Percentiles rank a stretch among this genome's conserved stretches.
phyloP scores from a whole-genome alignment of 2,797 vertebrate genomes.

The Linurgus olivaceus region DNA sequence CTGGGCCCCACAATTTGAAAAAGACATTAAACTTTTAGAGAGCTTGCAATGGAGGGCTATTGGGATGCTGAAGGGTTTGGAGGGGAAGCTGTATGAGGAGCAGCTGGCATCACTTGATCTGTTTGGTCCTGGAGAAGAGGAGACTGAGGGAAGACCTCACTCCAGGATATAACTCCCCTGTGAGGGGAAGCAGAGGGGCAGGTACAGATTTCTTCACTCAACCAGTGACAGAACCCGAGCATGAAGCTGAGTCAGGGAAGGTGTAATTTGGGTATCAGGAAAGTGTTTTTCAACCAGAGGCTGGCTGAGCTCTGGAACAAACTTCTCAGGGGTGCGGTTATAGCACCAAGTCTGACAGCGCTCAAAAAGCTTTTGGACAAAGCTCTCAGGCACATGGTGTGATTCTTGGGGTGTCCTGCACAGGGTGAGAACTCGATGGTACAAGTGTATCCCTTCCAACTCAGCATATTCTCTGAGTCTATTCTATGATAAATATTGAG shows the following conservation, averaged over 20 bases:
- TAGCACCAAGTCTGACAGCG: too few relatives aligned
- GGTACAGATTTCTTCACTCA: rapidly evolving
- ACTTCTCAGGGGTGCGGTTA: not conserved
- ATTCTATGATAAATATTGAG: not conserved
- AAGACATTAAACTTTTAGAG: not conserved
- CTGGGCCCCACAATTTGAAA: not conserved
- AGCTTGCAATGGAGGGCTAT: not conserved
- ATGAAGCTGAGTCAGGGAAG: not conserved
- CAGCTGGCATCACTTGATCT: not conserved
- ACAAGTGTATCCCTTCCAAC: not conserved
- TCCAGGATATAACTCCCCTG: not conserved
- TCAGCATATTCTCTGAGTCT: not conserved
- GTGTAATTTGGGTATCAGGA: not conserved
- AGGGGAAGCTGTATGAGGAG: not conserved
- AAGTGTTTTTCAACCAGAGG: not conserved
- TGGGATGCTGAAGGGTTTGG: not conserved
- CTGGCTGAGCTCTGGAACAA: not conserved
- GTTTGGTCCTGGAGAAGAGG: not conserved
- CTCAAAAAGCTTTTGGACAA: not conserved
- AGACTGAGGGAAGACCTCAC: not conserved
- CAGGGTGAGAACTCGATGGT: rapidly evolving
- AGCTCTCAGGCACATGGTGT: not conserved
- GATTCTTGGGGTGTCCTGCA: not conserved
- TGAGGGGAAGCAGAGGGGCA: not conserved
- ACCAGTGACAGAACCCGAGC: rapidly evolving